Evolutionary conservation across 2,888 invertebrate genomes (phyloP), one percentile per base, ranked within the genome.

Genomic region (Ormia ochracea): DNA sequence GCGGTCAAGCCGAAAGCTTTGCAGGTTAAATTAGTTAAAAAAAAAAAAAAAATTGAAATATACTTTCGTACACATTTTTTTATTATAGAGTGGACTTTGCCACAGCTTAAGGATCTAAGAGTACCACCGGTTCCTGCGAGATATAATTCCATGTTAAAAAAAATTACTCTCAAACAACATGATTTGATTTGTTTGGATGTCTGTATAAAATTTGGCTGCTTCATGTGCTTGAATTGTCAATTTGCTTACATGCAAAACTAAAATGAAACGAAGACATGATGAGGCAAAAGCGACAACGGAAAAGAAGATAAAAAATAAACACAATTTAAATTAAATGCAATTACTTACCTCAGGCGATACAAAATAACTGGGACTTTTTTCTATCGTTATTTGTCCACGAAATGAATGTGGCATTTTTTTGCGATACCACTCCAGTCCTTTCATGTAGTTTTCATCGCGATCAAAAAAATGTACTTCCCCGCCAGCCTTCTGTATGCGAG

Each of bases 401-500:
- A 95, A 96, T 1, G 98, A 96, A 86, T 95, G 94, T 10, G 98
- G 98, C 98, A 98, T 98, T 89, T 96, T 96, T 87, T 94, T 94
- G 78, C 96, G 91, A 90, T 99, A 99, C 98, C 98, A 99, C 80
- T 98, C 97, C 77, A 98, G 91, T 0, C 99, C 99, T 82, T 94
- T 92, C 66, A 93, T 93, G 89, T 98, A 99, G 89, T 97, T 97
- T 85, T 96, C 96, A 87, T 96, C 96, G 66, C 97, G 93, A 90
- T 99, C 98, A 90, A 99, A 99, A 91, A 98, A 99, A 90, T 99
- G 98, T 36, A 98, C 96, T 90, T 99, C 98, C 21, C 96, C 96
- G 14, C 96, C 95, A 1, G 98, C 97, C 87, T 96, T 96, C 89
- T 96, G 96, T 73, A 98, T 95, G 91, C 94, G 93, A 12, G 96